Evolutionary conservation across 1,140 invertebrate species (phyloP).

Genomic region (Notospermus geniculatus): DNA sequence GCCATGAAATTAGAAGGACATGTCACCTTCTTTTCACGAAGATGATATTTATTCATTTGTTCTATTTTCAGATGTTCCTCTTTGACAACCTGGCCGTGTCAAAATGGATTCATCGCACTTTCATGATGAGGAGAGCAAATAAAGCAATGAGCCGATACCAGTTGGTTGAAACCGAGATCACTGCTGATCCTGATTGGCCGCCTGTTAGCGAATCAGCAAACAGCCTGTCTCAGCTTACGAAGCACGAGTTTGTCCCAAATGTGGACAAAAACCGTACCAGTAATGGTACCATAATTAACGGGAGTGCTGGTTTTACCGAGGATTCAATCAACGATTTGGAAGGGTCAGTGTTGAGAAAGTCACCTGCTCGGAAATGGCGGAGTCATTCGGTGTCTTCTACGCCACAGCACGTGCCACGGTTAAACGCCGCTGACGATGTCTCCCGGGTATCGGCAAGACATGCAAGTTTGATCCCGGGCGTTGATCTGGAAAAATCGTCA

Average conservation of each 20-base stretch:
- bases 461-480: too few species aligned
- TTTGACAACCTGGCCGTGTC: conserved; percentile 35
- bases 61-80: conserved; percentile 33
- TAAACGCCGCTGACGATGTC: too few species aligned
- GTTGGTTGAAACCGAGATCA: conserved; percentile 34
- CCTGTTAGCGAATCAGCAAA: conserved; percentile 23
- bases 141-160: conserved; percentile 30
- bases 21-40: background rate
- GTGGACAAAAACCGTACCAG: too few species aligned
- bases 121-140: conserved; percentile 21
- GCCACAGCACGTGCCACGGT: too few species aligned
- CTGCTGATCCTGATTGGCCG: conserved; percentile 33
- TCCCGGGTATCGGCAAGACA: too few species aligned
- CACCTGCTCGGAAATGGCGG: too few species aligned
- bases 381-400: too few species aligned
- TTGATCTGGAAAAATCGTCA: too few species aligned
- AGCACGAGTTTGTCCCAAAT: background rate
- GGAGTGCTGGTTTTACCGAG: too few species aligned
- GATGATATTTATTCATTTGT: conserved; percentile 1
- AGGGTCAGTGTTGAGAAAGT: too few species aligned
- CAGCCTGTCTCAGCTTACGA: conserved; percentile 4
- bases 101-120: conserved; percentile 20
- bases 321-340: too few species aligned
- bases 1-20: background rate
- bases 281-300: too few species aligned